Evolutionary conservation across 2,888 invertebrate species (phyloP), one percentile per base, ranked within the genome.

Genomic region (Sesamia inferens): DNA sequence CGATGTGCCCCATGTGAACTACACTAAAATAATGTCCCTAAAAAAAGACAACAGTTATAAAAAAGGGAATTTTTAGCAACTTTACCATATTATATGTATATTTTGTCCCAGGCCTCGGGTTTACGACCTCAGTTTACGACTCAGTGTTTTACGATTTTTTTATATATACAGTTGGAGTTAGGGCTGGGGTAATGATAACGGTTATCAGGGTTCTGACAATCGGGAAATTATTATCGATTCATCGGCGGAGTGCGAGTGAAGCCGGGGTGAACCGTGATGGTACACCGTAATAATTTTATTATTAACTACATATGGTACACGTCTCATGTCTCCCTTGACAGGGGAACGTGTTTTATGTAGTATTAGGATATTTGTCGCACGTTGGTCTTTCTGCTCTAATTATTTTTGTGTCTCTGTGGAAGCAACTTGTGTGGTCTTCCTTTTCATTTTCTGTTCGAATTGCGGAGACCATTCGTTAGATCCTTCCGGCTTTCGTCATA

Each of bases 101-200:
- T 81, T 73, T 82, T 83, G 74, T 74, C 66, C 59, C 69, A 65
- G 76, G 59, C 67, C 68, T 63, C 70, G 24, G 61, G 64, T 87
- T 86, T 87, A 87, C 75, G 86, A 83, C 6, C 47, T 11, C 31
- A 67, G 78, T 91, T 92, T 91, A 92, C 73, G 82, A 82, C 48
- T 78, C 11, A 13, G 55, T 62, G 59, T 73, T 82, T 82, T 84
- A 82, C 90, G 91, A 87, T 89, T 88, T 91, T 91, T 92, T 92
- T 92, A 91, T 91, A 84, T 86, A 82, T 85, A 80, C 74, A 66
- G 76, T 59, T 71, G 71, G 54, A 79, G 80, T 85, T 81, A 87
- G 81, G 73, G 79, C 69, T 24, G 73, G 78, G 64, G 78, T 88
- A 87, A 90, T 90, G 88, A 90, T 88, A 73, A 78, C 69, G 70